Evolutionary conservation across 2,888 invertebrate genomes (phyloP), one percentile per base, ranked within the genome.

Genomic region (Troglohyphantes excavatus): DNA sequence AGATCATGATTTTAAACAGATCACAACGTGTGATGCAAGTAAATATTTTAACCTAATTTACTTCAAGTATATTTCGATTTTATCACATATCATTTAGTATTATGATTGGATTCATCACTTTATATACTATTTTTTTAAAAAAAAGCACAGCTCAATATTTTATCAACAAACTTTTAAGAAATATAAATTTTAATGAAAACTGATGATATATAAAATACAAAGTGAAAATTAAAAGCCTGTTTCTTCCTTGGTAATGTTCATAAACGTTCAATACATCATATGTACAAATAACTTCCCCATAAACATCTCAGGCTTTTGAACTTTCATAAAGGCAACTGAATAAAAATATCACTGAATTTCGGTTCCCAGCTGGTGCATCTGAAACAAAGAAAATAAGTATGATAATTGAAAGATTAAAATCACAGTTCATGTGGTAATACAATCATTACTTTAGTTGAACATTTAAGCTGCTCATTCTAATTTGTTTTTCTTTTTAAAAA

Each of bases 141-240:
- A 27, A 27, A 67, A 13, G 29, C 23, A 67, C 13, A 39, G 33
- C 21, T 9, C 19, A 11, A 39, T 11, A 70, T 39, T 39, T 19
- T 11, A n/a, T 19, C 17, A n/a, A 43, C 19, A 46, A 43, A 46
- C 43, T 43, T 26, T 65, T 79, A 67, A 88, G 26, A 88, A 88
- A 82, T 63, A 88, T 88, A 88, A 75, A 82, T 61, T 88, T 88
- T 88, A 88, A 82, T 88, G 88, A 65, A 78, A 81, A 61, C 39
- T 67, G 65, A 88, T 88, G 88, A 67, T 72, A 33, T 75, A 88
- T 68, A 88, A 88, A 88, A 88, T 81, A 88, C 61, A 87, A 65
- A 76, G 61, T 78, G 78, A 79, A 86, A 78, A 75, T 63, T 75
- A 67, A 86, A 86, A 81, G 61, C 75, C 75, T 39, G 53, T 43